Percentiles rank a stretch among this genome's conserved stretches.
Conservation (phyloP, 2,888 invertebrate genomes). For the Ophion obscuratus region DNA sequence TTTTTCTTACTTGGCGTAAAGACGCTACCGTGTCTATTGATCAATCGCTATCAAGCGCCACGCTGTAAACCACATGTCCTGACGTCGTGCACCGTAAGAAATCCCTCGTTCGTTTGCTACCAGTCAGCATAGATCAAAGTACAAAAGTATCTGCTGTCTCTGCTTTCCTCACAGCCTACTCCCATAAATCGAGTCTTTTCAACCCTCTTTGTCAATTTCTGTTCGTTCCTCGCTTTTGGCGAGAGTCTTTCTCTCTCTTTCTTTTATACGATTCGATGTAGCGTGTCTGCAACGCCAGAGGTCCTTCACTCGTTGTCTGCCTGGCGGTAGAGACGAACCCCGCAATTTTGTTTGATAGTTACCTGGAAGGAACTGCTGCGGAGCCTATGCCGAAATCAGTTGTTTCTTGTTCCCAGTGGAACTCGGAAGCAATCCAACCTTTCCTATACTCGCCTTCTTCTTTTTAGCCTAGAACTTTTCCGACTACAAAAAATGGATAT, state of each 20-base stretch:
- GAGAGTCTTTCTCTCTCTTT: slow-evolving; percentile 35
- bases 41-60: slow-evolving; percentile 5
- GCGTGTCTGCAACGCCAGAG: slow-evolving; percentile 75
- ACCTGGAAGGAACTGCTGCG: slow-evolving; percentile 64
- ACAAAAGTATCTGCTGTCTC: slow-evolving; percentile 25
- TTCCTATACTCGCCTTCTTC: no score
- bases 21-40: neutral
- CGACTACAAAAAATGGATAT: no score
- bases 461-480: no score
- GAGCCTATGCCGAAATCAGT: neutral
- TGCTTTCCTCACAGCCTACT: slow-evolving; percentile 50
- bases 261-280: slow-evolving; percentile 63
- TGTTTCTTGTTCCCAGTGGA: no score
- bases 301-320: slow-evolving; percentile 69
- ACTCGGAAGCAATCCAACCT: no score
- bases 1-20: no score
- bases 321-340: slow-evolving; percentile 73
- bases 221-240: slow-evolving; percentile 3
- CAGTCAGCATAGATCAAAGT: slow-evolving; percentile 12
- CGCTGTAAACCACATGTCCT: neutral
- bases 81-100: neutral
- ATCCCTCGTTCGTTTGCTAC: slow-evolving; percentile 9
- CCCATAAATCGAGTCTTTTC: slow-evolving; percentile 32
- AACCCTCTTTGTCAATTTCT: slow-evolving; percentile 28
- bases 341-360: slow-evolving; percentile 77